Base-by-base conservation (phyloP, 2,888 invertebrate species). In the Pimpla rufipes region DNA sequence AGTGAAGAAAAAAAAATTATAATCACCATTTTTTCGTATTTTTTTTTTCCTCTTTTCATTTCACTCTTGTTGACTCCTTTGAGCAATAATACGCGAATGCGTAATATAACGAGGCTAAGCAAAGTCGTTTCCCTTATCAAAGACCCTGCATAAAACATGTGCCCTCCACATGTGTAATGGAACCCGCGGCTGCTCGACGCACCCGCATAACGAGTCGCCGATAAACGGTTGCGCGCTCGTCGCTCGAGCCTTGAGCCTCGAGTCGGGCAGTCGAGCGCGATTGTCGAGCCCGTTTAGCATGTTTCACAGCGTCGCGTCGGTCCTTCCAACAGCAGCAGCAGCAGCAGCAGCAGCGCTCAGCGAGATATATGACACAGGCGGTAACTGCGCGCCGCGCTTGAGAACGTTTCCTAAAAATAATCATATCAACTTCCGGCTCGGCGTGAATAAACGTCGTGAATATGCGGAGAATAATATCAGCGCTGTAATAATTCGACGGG, bases 91-190 rank as follows among this genome's bases (percentile, higher is more conserved):
- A 23, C 4, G 11, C 11, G 23, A 29, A 29, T 5, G 29, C 29
- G 29, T 29, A 29, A 35, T 42, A 16, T 66, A 67, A 67, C 66
- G 76, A 66, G 67, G 67, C 76, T 71, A 66, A 75, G 50, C 59
- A 66, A 11, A 21, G n/a, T 16, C 57, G 73, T 77, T 68, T 80
- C 37, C 29, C 83, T 83, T 83, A 83, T 83, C 83, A 68, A 68
- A 68, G 50, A 68, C 29, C 68, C 78, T 85, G 79, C 79, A 85
- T 85, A 79, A 85, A 81, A 83, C 83, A 85, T 83, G 79, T 77
- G 77, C 55, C 35, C 57, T 59, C 75, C 71, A 67, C 83, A 64
- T 81, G 75, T 68, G 79, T 67, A 85, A 84, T 81, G 74, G 64
- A 62, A 21, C 21, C 40, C 23, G 45, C 47, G 42, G 42, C 47